phyloP scores from a whole-genome alignment of 2,113 vertebrate genomes.

The Tangachromis dhanisi region DNA sequence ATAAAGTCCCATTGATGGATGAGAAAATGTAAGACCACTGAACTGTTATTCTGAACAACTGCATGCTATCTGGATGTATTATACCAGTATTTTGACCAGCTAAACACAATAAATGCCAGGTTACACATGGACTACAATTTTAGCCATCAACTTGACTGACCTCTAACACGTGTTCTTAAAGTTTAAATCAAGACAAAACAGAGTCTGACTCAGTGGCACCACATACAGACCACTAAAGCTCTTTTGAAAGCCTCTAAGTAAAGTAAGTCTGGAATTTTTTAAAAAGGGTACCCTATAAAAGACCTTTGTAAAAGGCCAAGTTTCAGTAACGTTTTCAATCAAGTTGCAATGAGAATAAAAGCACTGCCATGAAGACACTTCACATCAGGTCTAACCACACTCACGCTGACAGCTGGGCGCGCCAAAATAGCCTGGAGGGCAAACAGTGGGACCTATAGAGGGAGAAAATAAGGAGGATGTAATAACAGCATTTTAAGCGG shows the following conservation, averaged over 20 bases:
- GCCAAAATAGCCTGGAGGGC: slow-evolving; percentile 72
- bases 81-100: not conserved
- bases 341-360: not conserved
- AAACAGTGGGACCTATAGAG: slow-evolving; percentile 38
- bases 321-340: not conserved
- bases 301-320: not conserved
- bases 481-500: not conserved
- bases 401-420: slow-evolving; percentile 68
- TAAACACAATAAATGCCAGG: not conserved
- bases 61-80: not conserved
- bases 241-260: not conserved
- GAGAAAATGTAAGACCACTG: not conserved
- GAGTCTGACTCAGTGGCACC: not conserved
- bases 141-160: not conserved
- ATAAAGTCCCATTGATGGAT: not conserved
- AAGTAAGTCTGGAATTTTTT: not conserved
- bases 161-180: not conserved
- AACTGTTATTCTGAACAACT: not conserved
- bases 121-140: not conserved
- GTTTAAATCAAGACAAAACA: not conserved
- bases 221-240: not conserved
- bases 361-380: not conserved
- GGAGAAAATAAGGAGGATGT: not conserved
- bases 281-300: not conserved
- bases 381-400: slow-evolving; percentile 13